Evolutionary conservation across 2,888 invertebrate species (phyloP).

Genomic region (Unio delphinus): DNA sequence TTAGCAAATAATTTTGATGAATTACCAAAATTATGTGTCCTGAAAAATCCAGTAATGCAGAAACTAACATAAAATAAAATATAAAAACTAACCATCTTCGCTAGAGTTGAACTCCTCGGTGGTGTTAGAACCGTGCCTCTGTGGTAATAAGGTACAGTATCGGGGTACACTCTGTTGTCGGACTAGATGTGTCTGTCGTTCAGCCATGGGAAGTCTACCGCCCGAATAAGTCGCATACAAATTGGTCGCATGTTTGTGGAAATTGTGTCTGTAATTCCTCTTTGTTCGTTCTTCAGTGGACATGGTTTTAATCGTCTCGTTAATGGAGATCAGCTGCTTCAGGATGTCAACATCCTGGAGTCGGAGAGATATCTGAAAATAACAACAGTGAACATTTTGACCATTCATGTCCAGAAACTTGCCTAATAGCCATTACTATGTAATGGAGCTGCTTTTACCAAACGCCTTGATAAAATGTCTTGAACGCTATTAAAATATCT

Average conservation of each 20-base stretch:
- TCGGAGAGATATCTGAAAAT: constrained; percentile 30
- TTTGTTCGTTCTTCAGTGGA: constrained; percentile 22
- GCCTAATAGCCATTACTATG: too few species aligned
- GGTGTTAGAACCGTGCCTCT: constrained; percentile 11
- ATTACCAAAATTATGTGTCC: too few species aligned
- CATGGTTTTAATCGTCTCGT: constrained; percentile 31
- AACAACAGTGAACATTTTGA: not conserved
- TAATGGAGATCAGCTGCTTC: constrained; percentile 34
- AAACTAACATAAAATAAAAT: too few species aligned
- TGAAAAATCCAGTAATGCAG: too few species aligned
- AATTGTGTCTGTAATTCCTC: constrained; percentile 6
- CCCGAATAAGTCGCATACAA: too few species aligned
- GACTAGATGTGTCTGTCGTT: constrained; percentile 24
- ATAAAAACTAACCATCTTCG: constrained; percentile 7
- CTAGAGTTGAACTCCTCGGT: constrained; percentile 19
- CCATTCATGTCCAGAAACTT: too few species aligned
- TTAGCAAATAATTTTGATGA: too few species aligned
- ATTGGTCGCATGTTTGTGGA: too few species aligned
- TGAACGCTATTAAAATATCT: too few species aligned
- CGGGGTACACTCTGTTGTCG: constrained; percentile 35
- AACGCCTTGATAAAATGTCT: too few species aligned
- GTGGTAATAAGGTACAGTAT: constrained; percentile 33
- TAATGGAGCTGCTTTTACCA: too few species aligned
- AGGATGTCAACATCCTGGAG: constrained; percentile 37
- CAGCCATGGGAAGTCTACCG: not conserved